These are phyloP conservation scores for Fissipunctia ypsillon DNA, from an alignment of 2,888 invertebrate genomes.

Conservation along the genomic window DNA sequence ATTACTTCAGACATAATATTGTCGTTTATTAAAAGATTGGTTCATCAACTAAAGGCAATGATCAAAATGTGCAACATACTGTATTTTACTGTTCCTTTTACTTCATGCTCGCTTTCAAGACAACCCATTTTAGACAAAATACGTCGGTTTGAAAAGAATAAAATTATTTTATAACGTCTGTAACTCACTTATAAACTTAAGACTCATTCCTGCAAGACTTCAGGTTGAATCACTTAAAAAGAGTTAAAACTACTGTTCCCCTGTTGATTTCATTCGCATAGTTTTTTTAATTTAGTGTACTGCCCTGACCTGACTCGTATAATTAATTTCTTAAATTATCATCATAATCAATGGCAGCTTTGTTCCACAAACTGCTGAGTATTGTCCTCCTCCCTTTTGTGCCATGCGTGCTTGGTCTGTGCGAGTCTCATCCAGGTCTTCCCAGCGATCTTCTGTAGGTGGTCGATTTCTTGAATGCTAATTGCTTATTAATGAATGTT, in stretches of 20 bases:
- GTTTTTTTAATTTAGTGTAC: too few relatives aligned
- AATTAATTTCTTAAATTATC: background rate
- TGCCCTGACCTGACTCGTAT: background rate
- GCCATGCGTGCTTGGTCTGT: background rate
- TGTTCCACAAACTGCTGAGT: background rate
- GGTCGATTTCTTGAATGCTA: background rate
- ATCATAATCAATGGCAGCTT: background rate
- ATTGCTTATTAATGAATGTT: too few relatives aligned
- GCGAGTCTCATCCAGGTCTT: background rate
- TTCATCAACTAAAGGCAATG: background rate
- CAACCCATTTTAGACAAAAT: background rate
- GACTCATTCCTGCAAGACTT: background rate
- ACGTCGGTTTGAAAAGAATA: background rate
- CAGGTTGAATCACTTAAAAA: background rate
- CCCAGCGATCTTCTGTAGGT: background rate
- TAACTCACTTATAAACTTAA: background rate
- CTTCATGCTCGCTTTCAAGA: constrained; percentile 11
- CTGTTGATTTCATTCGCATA: too few relatives aligned
- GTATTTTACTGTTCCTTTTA: constrained; percentile 25
- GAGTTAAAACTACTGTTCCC: background rate
- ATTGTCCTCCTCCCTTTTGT: background rate
- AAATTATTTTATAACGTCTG: too few relatives aligned
- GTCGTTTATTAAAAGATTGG: constrained; percentile 8
- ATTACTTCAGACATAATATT: constrained; percentile 4
- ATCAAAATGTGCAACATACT: constrained; percentile 37